A percentile compares a stretch with the other conserved stretches of the same genome.
phyloP scores from a whole-genome alignment of 2,113 vertebrate genomes.

The Pelecanoides urinatrix region DNA sequence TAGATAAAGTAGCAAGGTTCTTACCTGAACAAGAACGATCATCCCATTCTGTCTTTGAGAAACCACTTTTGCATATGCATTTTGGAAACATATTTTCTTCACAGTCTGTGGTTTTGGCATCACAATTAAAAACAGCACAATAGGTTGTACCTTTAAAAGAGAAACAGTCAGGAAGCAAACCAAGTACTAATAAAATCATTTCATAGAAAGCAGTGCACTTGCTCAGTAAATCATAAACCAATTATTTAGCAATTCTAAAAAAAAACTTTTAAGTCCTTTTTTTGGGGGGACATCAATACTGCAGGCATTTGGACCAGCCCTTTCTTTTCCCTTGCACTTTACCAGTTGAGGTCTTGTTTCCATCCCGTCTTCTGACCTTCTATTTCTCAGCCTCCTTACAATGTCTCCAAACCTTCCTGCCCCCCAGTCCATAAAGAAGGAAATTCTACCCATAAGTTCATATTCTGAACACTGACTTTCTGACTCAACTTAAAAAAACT shows the following conservation, averaged over 20 bases:
- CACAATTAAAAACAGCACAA: not conserved
- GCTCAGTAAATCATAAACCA: not conserved
- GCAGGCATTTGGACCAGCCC: not conserved
- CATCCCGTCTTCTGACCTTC: not conserved
- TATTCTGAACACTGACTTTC: not conserved
- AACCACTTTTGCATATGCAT: not conserved
- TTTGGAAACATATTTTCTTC: accelerated
- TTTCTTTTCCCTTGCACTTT: not conserved
- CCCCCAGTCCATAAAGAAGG: not conserved
- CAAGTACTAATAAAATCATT: not conserved
- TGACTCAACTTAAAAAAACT: not conserved
- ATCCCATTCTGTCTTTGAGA: not conserved
- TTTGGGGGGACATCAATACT: not conserved
- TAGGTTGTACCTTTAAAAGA: not conserved
- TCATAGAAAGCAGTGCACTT: not conserved
- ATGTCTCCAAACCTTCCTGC: not conserved
- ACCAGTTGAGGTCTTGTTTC: not conserved
- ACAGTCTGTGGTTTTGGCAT: accelerated
- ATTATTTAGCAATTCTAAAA: not conserved
- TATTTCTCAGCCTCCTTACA: not conserved
- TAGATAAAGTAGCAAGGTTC: not conserved
- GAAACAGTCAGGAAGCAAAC: not conserved
- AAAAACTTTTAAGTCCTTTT: not conserved
- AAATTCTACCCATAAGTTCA: not conserved
- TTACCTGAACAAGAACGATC: constrained; percentile 34